phyloP scores from a whole-genome alignment of 1,140 invertebrate genomes.

The Drosophila elegans region DNA sequence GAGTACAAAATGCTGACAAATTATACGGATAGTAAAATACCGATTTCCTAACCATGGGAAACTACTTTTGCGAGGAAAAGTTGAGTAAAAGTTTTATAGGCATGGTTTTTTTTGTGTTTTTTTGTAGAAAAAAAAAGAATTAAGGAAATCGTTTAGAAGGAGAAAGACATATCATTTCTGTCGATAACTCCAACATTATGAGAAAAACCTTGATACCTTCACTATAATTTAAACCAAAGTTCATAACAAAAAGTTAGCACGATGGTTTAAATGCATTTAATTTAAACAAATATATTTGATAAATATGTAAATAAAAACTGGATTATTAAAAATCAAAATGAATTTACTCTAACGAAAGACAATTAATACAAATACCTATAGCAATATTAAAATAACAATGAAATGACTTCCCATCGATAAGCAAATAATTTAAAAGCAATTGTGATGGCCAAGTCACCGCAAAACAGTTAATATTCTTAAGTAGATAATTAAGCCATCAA shows the following conservation, averaged over 20 bases:
- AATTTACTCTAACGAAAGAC: too few relatives aligned
- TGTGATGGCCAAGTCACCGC: constrained; percentile 1
- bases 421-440: not conserved
- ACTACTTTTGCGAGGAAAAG: not conserved
- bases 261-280: too few relatives aligned
- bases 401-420: not conserved
- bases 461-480: constrained; percentile 18
- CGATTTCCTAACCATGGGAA: not conserved
- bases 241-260: too few relatives aligned
- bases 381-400: not conserved
- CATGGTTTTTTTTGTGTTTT: not conserved
- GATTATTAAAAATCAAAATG: too few relatives aligned
- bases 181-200: too few relatives aligned
- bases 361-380: not conserved
- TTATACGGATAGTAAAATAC: constrained; percentile 3
- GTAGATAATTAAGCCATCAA: constrained; percentile 40
- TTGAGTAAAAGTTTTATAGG: not conserved
- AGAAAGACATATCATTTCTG: too few relatives aligned
- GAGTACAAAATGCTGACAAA: constrained; percentile 19
- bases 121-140: not conserved
- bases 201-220: too few relatives aligned
- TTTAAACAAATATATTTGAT: too few relatives aligned
- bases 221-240: too few relatives aligned
- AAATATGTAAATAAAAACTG: too few relatives aligned
- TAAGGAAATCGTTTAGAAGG: too few relatives aligned